These are phyloP conservation scores for Gallinago undulata DNA, from an alignment of 2,113 vertebrate species.

Conservation along the genomic window DNA sequence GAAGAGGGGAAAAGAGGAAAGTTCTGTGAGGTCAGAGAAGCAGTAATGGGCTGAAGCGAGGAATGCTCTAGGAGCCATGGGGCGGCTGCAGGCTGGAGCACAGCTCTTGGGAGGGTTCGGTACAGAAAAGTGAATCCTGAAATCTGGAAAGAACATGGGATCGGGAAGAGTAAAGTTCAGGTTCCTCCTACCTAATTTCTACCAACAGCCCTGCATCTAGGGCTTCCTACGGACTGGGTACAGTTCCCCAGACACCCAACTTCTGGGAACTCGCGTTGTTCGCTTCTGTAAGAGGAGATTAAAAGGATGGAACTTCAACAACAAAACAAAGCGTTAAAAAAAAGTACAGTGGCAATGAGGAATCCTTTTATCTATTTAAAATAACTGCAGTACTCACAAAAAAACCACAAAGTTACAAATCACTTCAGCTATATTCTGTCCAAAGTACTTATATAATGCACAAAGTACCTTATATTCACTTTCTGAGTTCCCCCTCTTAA, in stretches of 20 bases:
- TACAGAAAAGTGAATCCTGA: background rate
- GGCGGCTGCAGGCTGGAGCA: rapidly evolving
- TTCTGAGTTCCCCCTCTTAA: background rate
- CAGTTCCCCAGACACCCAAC: background rate
- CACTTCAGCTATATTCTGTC: background rate
- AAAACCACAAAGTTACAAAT: background rate
- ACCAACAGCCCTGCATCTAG: background rate
- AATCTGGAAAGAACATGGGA: background rate
- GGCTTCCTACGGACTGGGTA: background rate
- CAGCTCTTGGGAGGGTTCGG: background rate
- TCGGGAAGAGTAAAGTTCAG: background rate
- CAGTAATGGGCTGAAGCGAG: background rate
- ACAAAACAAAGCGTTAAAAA: background rate
- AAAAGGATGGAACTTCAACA: background rate
- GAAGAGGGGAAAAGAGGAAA: background rate
- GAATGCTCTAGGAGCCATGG: background rate
- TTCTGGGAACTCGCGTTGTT: background rate
- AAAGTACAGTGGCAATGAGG: background rate
- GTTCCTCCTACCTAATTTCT: background rate
- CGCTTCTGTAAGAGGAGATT: background rate
- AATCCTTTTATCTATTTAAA: background rate
- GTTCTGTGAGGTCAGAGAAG: background rate
- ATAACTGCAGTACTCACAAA: background rate
- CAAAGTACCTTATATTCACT: background rate
- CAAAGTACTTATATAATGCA: background rate